phyloP scores from a whole-genome alignment of 2,888 invertebrate species.

The Lamellibrachia satsuma region DNA sequence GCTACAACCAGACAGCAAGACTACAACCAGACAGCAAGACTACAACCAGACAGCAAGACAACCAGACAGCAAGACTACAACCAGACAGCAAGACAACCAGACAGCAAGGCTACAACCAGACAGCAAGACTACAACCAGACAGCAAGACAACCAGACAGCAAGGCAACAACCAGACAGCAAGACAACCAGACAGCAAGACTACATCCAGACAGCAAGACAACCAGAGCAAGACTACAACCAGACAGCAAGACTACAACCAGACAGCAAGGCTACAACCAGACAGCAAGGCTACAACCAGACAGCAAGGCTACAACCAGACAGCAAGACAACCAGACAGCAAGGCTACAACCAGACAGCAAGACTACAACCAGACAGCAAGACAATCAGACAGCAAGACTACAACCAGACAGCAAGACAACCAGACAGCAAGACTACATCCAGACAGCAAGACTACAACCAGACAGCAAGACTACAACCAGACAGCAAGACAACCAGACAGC shows the following conservation, averaged over 20 bases:
- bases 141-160: no score
- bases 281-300: neutral
- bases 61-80: no score
- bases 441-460: neutral
- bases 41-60: neutral
- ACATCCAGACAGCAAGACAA: neutral
- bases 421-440: neutral
- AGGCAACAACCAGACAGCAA: neutral
- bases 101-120: neutral
- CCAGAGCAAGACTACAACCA: neutral
- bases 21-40: neutral
- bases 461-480: neutral
- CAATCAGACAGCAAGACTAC: no score
- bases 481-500: no score
- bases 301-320: neutral
- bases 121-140: neutral
- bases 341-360: neutral
- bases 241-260: no score
- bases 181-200: neutral
- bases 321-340: no score
- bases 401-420: neutral
- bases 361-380: neutral
- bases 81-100: neutral
- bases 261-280: neutral
- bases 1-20: neutral